Base-by-base conservation (phyloP, 1,140 invertebrate genomes). In the Aphaenogaster floridana region DNA sequence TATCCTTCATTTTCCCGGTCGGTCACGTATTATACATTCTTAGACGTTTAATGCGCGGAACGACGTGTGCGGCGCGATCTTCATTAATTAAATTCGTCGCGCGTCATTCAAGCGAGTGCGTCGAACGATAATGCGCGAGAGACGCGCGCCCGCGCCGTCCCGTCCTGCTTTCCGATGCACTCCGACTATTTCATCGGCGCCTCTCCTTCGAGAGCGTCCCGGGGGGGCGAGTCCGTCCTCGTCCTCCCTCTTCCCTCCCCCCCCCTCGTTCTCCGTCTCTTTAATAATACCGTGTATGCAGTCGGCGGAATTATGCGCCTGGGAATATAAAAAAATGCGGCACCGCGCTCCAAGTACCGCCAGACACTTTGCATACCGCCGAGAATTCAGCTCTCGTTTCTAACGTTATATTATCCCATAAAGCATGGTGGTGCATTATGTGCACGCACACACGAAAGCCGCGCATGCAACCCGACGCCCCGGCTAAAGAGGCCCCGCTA, bases 341-440 rank as follows among this genome's bases (percentile, higher is more conserved):
- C 54, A 57, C 15, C 59, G 68, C 69, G 69, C 68, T 36, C 61
- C 42, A 48, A 34, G 39, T 52, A 52, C 39, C 52, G 50, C 57
- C 68, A 39, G 86, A 90, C 54, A 81, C 79, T 88, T 90, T 86
- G 66, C 89, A 90, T 90, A 90, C 89, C 86, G 11, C 15, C 45
- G 79, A 52, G 68, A 88, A 88, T 90, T 87, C 80, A 80, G 64
- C 78, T 76, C 86, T 81, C 86, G 66, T 69, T 85, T 90, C 88
- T 85, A 88, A 85, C 89, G 86, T 90, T 88, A 78, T 86, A 90
- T 90, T 81, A 86, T 66, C 68, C 80, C 81, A 86, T 91, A 90
- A 91, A 90, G 71, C 36, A 77, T 66, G 7, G 21, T 0, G 34
- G 48, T 34, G 69, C 45, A 83, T 91, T 88, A 86, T 52, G 80